Evolutionary conservation across 1,140 invertebrate genomes (phyloP).

Genomic region (Pararge aegeria): DNA sequence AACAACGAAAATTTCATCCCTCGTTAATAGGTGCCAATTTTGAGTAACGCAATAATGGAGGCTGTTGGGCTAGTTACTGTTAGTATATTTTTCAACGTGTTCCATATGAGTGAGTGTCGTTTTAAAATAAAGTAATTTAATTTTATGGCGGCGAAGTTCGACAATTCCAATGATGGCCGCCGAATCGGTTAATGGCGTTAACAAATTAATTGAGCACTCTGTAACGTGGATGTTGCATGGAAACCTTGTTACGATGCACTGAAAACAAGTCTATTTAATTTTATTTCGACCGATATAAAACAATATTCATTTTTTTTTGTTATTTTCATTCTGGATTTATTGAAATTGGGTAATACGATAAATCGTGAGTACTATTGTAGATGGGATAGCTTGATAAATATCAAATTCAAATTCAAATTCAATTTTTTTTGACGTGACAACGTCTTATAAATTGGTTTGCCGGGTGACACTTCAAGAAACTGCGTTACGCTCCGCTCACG

Average conservation of each 20-base stretch:
- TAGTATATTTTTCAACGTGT: conserved; percentile 30
- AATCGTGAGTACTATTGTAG: background rate
- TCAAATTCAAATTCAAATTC: too few species aligned
- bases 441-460: too few species aligned
- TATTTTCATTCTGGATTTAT: background rate
- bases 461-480: too few species aligned
- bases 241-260: conserved; percentile 26
- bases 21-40: too few species aligned
- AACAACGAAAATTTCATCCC: too few species aligned
- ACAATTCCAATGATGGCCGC: conserved; percentile 31
- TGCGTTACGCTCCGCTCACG: too few species aligned
- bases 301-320: conserved; percentile 2
- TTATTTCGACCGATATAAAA: conserved; percentile 14
- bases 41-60: too few species aligned
- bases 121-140: conserved; percentile 40
- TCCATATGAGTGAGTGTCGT: conserved; percentile 28
- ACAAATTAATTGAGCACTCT: conserved; percentile 31
- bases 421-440: too few species aligned
- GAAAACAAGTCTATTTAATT: conserved; percentile 9
- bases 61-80: background rate
- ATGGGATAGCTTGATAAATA: too few species aligned
- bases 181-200: conserved; percentile 36
- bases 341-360: background rate
- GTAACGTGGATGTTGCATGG: conserved; percentile 23
- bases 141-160: conserved; percentile 31